phyloP scores from a whole-genome alignment of 2,797 vertebrate genomes.

The Tokudaia tokunoshimensis region DNA sequence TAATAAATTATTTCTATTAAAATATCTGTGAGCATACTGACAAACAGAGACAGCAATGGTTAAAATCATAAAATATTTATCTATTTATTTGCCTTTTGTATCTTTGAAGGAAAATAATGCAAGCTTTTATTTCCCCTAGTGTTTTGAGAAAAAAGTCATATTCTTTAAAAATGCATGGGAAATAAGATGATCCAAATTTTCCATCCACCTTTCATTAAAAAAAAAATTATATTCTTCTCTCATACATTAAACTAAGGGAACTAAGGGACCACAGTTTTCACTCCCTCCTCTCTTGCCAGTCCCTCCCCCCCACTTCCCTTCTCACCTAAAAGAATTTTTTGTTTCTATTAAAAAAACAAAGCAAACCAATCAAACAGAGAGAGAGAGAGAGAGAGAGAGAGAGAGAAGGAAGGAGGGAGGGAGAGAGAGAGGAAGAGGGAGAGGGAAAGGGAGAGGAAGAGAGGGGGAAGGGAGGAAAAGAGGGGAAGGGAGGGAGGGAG shows the following conservation, averaged over 20 bases:
- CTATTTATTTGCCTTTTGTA: neutral
- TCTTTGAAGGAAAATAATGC: conserved; percentile 33
- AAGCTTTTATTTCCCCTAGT: neutral
- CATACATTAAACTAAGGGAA: neutral
- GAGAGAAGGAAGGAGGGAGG: too few relatives aligned
- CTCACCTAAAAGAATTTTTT: neutral
- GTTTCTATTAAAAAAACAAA: neutral
- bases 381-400: too few relatives aligned
- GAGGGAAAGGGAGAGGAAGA: too few relatives aligned
- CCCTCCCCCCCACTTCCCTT: neutral
- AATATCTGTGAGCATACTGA: neutral
- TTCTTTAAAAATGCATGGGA: neutral
- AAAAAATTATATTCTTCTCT: neutral
- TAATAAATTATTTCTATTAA: neutral
- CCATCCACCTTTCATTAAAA: neutral
- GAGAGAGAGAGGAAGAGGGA: too few relatives aligned
- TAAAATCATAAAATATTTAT: neutral
- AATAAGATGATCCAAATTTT: neutral
- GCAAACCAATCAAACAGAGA: neutral
- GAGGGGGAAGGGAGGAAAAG: too few relatives aligned
- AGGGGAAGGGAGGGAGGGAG: too few relatives aligned
- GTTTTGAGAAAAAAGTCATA: neutral
- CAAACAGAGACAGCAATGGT: conserved; percentile 14
- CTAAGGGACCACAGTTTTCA: neutral
- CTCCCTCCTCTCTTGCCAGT: neutral